Conservation (phyloP, 2,797 vertebrate species). For the Gallinago nigripennis region DNA sequence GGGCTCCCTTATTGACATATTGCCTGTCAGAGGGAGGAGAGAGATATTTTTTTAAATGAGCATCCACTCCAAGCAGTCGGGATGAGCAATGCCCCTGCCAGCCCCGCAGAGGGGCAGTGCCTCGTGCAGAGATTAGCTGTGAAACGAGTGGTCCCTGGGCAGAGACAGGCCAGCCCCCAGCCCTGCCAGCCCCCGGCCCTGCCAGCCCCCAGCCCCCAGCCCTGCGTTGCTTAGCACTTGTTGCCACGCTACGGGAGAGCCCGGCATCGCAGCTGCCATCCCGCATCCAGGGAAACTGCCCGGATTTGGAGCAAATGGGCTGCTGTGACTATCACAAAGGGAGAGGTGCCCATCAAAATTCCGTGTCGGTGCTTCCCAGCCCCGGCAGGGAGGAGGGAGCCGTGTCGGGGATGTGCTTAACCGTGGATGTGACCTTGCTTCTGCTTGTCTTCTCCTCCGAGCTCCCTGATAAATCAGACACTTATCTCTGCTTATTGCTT, state of each 20-base stretch:
- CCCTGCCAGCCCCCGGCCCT: not conserved
- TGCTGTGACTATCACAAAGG: not conserved
- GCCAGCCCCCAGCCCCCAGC: no score
- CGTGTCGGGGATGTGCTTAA: not conserved
- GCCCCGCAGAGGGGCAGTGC: not conserved
- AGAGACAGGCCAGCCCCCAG: not conserved
- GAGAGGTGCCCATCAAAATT: not conserved
- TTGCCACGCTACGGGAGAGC: slow-evolving; percentile 60
- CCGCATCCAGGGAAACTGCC: not conserved
- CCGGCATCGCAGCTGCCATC: not conserved
- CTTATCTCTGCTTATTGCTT: slow-evolving; percentile 47
- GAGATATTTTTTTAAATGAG: not conserved
- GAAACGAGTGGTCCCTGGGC: not conserved
- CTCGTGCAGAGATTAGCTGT: not conserved
- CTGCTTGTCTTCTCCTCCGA: not conserved
- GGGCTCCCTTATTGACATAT: not conserved
- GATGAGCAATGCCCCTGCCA: not conserved
- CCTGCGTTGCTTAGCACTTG: slow-evolving; percentile 48
- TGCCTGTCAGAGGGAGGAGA: not conserved
- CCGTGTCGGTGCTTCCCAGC: not conserved
- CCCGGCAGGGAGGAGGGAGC: not conserved
- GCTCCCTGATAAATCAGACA: slow-evolving; percentile 52
- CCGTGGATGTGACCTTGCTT: slow-evolving; percentile 40
- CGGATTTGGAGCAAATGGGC: not conserved
- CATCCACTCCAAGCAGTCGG: not conserved